Evolutionary conservation across 2,888 invertebrate genomes (phyloP).

Genomic region (Argyresthia albistria): DNA sequence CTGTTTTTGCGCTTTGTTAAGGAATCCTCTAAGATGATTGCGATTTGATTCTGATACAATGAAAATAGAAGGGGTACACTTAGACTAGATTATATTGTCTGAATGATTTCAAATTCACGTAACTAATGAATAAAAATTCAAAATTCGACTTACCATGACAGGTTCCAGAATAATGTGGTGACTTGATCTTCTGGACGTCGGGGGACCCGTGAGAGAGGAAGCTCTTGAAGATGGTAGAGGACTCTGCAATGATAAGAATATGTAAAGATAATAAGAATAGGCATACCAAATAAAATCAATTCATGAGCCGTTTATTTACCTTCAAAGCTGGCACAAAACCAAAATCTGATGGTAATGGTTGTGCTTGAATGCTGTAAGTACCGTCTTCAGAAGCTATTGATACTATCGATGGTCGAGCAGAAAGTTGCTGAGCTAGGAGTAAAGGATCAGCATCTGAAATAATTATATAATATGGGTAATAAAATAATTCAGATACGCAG

Average conservation of each 20-base stretch:
- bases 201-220: conserved; percentile 56
- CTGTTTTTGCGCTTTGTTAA: too few species aligned
- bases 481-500: too few species aligned
- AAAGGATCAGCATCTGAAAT: conserved; percentile 54
- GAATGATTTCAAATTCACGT: too few species aligned
- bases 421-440: conserved; percentile 57
- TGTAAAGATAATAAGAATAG: background rate
- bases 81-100: too few species aligned
- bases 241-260: conserved; percentile 24
- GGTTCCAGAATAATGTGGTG: conserved; percentile 55
- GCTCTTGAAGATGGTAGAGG: conserved; percentile 47
- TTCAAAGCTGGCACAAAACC: conserved; percentile 58
- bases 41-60: too few species aligned
- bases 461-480: background rate
- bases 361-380: conserved; percentile 44
- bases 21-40: too few species aligned
- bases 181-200: conserved; percentile 59
- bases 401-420: conserved; percentile 63
- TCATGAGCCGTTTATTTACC: conserved; percentile 19
- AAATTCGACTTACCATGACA: conserved; percentile 29
- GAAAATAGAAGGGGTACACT: too few species aligned
- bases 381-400: conserved; percentile 64
- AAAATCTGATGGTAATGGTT: conserved; percentile 58
- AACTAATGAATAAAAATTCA: too few species aligned
- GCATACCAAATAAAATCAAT: conserved; percentile 1